A percentile compares a stretch with the other conserved stretches of the same genome.
phyloP scores from a whole-genome alignment of 1,140 invertebrate genomes.

The Pseudomyrmex concolor region DNA sequence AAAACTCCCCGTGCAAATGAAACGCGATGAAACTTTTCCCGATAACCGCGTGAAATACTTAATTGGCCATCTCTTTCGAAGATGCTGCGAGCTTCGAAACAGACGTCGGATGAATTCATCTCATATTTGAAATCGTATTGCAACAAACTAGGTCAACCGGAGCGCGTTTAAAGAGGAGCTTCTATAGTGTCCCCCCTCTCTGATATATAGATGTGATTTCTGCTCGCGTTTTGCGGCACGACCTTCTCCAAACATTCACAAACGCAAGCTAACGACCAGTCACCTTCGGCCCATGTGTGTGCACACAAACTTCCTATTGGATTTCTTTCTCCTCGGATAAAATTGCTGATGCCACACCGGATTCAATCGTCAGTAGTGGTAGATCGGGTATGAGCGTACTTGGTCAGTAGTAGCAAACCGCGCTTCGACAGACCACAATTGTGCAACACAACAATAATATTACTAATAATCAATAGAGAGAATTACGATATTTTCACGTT shows the following conservation, averaged over 20 bases:
- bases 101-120: slow-evolving; percentile 62
- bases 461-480: background rate
- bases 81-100: slow-evolving; percentile 45
- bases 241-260: slow-evolving; percentile 51
- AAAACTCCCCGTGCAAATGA: background rate
- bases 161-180: slow-evolving; percentile 71
- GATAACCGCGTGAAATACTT: slow-evolving; percentile 64
- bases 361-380: no score
- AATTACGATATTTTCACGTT: background rate
- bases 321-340: slow-evolving; percentile 18
- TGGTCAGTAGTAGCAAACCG: background rate
- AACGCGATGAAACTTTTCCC: background rate
- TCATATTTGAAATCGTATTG: slow-evolving; percentile 71
- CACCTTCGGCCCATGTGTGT: background rate
- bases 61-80: slow-evolving; percentile 72
- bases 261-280: slow-evolving; percentile 10
- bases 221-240: slow-evolving; percentile 55
- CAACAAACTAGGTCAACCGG: slow-evolving; percentile 78
- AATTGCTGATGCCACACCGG: slow-evolving; percentile 19
- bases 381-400: background rate
- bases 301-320: background rate
- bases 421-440: background rate
- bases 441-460: background rate
- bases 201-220: slow-evolving; percentile 69
- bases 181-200: slow-evolving; percentile 50